Evolutionary conservation across 2,888 invertebrate genomes (phyloP).

Genomic region (Apamea epomidion): DNA sequence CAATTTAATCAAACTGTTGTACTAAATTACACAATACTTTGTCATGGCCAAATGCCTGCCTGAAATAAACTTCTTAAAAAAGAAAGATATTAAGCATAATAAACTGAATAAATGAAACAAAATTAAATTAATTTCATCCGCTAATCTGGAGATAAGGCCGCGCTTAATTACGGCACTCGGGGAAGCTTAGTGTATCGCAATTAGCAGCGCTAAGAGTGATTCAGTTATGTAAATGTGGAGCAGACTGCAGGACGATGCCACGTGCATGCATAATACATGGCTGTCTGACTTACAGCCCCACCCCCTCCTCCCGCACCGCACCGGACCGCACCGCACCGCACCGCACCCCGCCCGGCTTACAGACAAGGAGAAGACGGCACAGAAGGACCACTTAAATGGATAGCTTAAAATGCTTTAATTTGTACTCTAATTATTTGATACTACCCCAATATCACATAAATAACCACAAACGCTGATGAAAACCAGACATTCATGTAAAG

Average conservation of each 20-base stretch:
- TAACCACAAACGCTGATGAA: background rate
- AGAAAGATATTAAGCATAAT: slow-evolving; percentile 14
- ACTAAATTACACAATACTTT: slow-evolving; percentile 13
- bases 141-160: slow-evolving; percentile 26
- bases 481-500: background rate
- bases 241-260: slow-evolving; percentile 29
- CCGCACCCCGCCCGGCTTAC: background rate
- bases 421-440: background rate
- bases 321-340: background rate
- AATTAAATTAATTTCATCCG: slow-evolving; percentile 36
- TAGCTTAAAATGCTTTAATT: background rate
- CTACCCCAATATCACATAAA: background rate
- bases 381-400: slow-evolving; percentile 20
- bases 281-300: slow-evolving; percentile 4
- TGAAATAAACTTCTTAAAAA: slow-evolving; percentile 1
- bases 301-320: too few species aligned
- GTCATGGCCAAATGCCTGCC: background rate
- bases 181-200: slow-evolving; percentile 37
- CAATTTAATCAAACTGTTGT: background rate
- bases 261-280: slow-evolving; percentile 56
- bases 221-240: slow-evolving; percentile 57
- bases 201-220: slow-evolving; percentile 45
- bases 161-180: slow-evolving; percentile 34
- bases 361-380: background rate
- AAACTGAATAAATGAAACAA: slow-evolving; percentile 40